These are phyloP conservation scores for Coecobrya sp. DNA, from an alignment of 2,888 invertebrate species.

Conservation along the genomic window DNA sequence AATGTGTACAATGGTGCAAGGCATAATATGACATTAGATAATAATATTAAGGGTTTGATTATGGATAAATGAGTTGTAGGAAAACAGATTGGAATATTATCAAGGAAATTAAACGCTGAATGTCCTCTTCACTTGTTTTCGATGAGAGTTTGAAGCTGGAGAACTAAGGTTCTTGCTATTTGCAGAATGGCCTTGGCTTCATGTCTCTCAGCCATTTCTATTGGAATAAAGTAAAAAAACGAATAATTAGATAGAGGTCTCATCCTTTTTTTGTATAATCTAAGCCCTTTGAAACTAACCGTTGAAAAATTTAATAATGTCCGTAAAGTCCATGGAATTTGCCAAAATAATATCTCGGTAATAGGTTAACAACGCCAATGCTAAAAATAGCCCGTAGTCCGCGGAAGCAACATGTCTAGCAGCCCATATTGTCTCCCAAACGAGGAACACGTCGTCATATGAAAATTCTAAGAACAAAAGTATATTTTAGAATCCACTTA, in stretches of 20 bases:
- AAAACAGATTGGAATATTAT: too few species aligned
- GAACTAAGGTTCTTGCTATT: conserved; percentile 94
- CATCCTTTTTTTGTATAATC: too few species aligned
- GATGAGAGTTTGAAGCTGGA: conserved; percentile 96
- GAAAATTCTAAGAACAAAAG: conserved; percentile 91
- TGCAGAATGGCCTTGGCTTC: conserved; percentile 94
- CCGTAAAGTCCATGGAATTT: conserved; percentile 99
- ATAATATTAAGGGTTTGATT: too few species aligned
- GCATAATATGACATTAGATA: too few species aligned
- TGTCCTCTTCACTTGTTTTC: conserved; percentile 92
- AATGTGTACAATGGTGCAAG: too few species aligned
- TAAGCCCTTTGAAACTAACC: too few species aligned
- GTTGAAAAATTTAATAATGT: conserved; percentile 99
- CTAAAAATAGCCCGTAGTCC: conserved; percentile 97
- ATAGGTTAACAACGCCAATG: conserved; percentile 96
- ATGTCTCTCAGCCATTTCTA: conserved; percentile 99
- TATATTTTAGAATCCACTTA: too few species aligned
- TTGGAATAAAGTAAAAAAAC: conserved; percentile 87
- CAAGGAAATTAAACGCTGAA: background rate
- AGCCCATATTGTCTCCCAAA: conserved; percentile 99
- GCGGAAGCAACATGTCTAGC: conserved; percentile 95
- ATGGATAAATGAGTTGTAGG: too few species aligned
- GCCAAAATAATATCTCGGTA: conserved; percentile 98
- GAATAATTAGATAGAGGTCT: too few species aligned
- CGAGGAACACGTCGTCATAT: conserved; percentile 96